Conservation (phyloP, 2,797 vertebrate genomes). For the Sarcoramphus papa region DNA sequence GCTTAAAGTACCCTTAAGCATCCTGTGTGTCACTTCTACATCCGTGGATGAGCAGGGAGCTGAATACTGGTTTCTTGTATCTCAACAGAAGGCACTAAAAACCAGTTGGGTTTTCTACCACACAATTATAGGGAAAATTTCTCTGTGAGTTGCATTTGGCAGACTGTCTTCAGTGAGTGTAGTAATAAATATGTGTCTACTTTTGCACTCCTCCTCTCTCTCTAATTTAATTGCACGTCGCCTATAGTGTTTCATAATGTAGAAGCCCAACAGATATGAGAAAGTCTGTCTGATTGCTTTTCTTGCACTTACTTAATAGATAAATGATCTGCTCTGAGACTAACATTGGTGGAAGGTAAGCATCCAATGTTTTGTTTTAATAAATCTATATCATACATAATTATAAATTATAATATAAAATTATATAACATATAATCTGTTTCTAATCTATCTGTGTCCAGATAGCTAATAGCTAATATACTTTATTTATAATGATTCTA, state of each 20-base stretch:
- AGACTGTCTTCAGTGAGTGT: neutral
- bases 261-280: neutral
- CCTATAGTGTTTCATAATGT: neutral
- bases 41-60: neutral
- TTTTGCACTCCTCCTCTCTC: neutral
- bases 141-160: neutral
- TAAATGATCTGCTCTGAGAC: neutral
- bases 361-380: neutral
- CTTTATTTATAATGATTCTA: conserved; percentile 3
- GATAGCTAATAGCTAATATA: neutral
- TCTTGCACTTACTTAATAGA: neutral
- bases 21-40: neutral
- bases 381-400: neutral
- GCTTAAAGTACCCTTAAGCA: neutral
- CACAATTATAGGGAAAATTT: neutral
- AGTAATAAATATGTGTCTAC: neutral
- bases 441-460: neutral
- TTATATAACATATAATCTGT: neutral
- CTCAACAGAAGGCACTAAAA: neutral
- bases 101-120: neutral
- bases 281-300: neutral
- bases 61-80: neutral
- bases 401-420: neutral
- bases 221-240: neutral
- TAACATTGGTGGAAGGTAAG: neutral